Conservation (phyloP, 2,888 invertebrate genomes). For the Calephelis perditalis region DNA sequence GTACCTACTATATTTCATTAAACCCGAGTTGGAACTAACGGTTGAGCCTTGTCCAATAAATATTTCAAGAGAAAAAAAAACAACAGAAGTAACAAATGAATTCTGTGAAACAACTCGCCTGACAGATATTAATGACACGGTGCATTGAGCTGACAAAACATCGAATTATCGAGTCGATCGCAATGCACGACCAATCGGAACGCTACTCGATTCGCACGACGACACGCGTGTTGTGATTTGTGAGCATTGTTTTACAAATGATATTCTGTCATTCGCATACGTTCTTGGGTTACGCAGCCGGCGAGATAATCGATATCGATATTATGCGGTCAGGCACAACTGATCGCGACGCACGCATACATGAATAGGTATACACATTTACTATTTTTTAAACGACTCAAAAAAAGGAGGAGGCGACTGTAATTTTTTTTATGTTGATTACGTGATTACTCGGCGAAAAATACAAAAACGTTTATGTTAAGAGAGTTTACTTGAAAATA, state of each 20-base stretch:
- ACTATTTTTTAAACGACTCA: no score
- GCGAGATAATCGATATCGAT: slow-evolving; percentile 3
- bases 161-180: slow-evolving; percentile 9
- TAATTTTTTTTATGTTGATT: no score
- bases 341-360: neutral
- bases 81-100: slow-evolving; percentile 6
- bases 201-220: slow-evolving; percentile 9
- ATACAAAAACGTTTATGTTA: no score
- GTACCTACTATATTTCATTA: no score
- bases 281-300: slow-evolving; percentile 2
- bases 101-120: slow-evolving; percentile 6
- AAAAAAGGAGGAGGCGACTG: no score
- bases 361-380: neutral
- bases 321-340: neutral
- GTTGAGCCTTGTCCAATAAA: neutral
- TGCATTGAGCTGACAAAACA: slow-evolving; percentile 10
- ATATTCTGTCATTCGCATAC: slow-evolving; percentile 11
- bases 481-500: no score
- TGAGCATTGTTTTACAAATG: slow-evolving; percentile 10
- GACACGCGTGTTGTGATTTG: slow-evolving; percentile 12
- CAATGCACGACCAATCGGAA: slow-evolving; percentile 10
- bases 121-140: slow-evolving; percentile 11
- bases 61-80: neutral
- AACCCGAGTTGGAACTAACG: neutral
- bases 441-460: no score